Evolutionary conservation across 2,797 vertebrate species (phyloP).

Genomic region (Bovichtus variegatus): DNA sequence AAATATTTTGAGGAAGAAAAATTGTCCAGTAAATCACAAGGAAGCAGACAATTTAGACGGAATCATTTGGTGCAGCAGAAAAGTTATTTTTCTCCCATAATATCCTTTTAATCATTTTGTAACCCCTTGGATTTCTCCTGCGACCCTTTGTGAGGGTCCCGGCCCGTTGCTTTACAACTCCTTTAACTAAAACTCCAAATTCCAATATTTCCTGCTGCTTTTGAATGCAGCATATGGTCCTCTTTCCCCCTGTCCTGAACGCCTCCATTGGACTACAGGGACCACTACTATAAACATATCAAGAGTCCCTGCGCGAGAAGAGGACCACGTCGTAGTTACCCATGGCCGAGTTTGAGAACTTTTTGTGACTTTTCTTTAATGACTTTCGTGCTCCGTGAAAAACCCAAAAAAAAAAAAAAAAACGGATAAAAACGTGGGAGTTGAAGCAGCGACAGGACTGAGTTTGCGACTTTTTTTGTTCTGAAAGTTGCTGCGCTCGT

Average conservation of each 20-base stretch:
- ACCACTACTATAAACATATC: slow-evolving; percentile 71
- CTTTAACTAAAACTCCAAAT: accelerated
- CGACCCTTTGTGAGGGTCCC: neutral
- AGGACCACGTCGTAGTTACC: slow-evolving; percentile 39
- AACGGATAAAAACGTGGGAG: neutral
- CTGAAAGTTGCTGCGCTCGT: slow-evolving; percentile 34
- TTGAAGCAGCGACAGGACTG: slow-evolving; percentile 16
- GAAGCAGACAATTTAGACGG: too few relatives aligned
- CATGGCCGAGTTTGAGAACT: slow-evolving; percentile 27
- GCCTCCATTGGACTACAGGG: slow-evolving; percentile 70
- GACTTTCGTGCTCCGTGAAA: neutral
- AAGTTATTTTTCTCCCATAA: neutral
- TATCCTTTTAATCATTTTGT: neutral
- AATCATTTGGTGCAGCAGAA: neutral
- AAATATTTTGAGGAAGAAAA: neutral
- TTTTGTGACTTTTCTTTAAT: neutral
- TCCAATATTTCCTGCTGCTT: neutral
- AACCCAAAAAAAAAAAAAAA: neutral
- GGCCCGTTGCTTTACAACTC: neutral
- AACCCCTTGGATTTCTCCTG: neutral
- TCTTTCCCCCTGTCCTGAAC: slow-evolving; percentile 53
- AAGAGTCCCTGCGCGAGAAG: slow-evolving; percentile 45
- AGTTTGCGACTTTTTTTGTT: slow-evolving; percentile 20
- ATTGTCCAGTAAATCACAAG: neutral
- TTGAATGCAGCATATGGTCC: slow-evolving; percentile 49